Base-by-base conservation (phyloP, 2,113 vertebrate genomes). In the Dicerorhinus sumatrensis region DNA sequence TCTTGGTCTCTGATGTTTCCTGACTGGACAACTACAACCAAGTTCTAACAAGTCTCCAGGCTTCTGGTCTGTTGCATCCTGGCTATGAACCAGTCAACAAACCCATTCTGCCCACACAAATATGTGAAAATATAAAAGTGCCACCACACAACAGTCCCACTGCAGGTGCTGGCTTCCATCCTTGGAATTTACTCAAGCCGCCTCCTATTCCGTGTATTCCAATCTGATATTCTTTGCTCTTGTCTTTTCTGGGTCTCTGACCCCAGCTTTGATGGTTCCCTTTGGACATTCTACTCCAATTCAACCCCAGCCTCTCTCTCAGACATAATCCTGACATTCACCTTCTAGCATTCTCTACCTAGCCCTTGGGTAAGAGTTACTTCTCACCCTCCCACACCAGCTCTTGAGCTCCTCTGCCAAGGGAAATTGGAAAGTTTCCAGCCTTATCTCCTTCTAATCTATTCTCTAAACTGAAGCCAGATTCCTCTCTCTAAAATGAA, bases 401-500 rank as follows among this genome's bases (percentile, higher is more conserved):
- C 42, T 29, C 51, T 60, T 75, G 29, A 51, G 62, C 5, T 16
- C 21, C 46, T 39, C 31, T 48, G 20, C 36, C 73, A 58, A 81
- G 33, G 39, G 69, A 73, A 83, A 29, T 51, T 54, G 58, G 76
- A 48, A 67, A 79, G 8, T 51, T 67, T 39, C 56, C 31, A 73
- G n/a, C 17, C 51, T 73, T 89, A 20, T 54, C 12, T 80, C 23
- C 60, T 76, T 65, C 10, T 36, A 39, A 58, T 79, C 25, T 54
- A 11, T 46, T 12, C 63, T 89, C 31, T 77, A 56, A 39, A 81
- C 69, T 75, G 58, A 96, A 94, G 65, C 27, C 73, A 85, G 39
- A 67, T 27, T 94, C 36, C n/a, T 76, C 76, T 90, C 48, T 89
- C 65, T 65, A 70, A 62, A 70, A 76, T 63, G 21, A 90, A 92